Evolutionary conservation across 2,113 vertebrate genomes (phyloP).

Genomic region (Opisthocomus hoazin): DNA sequence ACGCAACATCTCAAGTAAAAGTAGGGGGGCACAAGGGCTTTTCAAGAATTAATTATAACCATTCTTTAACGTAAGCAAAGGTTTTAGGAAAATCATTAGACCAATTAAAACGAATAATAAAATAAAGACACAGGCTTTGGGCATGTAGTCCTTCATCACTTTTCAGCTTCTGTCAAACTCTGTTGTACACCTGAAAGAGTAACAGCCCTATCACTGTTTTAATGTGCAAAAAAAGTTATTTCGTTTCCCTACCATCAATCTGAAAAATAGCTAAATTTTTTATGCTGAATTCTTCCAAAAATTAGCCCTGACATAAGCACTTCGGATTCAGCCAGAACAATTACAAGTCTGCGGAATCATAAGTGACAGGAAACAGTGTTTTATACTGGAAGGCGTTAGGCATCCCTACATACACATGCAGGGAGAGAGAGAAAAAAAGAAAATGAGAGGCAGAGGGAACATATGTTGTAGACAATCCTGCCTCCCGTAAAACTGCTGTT

Average conservation of each 20-base stretch:
- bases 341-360: not conserved
- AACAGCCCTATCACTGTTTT: not conserved
- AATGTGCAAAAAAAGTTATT: not conserved
- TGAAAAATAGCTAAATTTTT: not conserved
- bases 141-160: not conserved
- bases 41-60: not conserved
- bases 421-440: not conserved
- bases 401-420: accelerated
- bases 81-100: not conserved
- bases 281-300: not conserved
- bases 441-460: not conserved
- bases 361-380: not conserved
- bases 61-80: accelerated
- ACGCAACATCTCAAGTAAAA: not conserved
- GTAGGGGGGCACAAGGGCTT: accelerated
- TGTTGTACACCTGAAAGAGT: not conserved
- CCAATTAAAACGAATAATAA: not conserved
- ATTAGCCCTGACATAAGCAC: not conserved
- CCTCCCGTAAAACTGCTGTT: slow-evolving; percentile 45
- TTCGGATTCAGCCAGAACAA: not conserved
- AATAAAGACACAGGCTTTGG: not conserved
- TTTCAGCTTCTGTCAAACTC: not conserved
- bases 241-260: not conserved
- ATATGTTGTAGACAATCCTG: slow-evolving; percentile 57
- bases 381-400: not conserved